Conservation (phyloP, 2,888 invertebrate species). For the Anoncus sp. region DNA sequence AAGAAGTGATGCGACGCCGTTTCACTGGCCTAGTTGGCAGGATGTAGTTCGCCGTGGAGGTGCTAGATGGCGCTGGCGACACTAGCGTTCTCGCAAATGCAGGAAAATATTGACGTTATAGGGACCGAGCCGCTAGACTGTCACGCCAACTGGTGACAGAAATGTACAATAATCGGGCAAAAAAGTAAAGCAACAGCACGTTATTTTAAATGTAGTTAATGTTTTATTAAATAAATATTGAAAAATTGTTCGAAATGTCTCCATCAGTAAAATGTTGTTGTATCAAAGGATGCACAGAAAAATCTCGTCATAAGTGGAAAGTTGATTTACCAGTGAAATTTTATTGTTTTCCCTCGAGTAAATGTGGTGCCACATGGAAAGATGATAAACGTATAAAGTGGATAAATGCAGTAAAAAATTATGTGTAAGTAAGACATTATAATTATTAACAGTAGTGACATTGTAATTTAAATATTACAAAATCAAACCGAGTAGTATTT, state of each 20-base stretch:
- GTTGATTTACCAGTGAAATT: constrained; percentile 34
- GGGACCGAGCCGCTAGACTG: background rate
- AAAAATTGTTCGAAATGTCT: background rate
- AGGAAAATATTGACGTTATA: no score
- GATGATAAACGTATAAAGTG: constrained; percentile 10
- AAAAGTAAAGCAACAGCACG: background rate
- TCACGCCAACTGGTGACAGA: background rate
- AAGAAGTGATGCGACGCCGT: no score
- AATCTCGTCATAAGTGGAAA: background rate
- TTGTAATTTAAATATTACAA: no score
- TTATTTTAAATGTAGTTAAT: background rate
- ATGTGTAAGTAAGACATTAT: constrained; percentile 28
- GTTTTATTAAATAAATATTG: background rate
- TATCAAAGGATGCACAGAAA: background rate
- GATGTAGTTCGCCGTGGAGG: no score
- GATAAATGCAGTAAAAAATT: constrained; percentile 23
- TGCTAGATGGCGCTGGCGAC: no score
- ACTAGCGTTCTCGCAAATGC: no score
- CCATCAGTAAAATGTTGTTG: background rate
- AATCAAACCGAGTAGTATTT: background rate
- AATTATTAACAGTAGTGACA: no score
- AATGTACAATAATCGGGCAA: background rate
- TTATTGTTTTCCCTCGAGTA: constrained; percentile 34
- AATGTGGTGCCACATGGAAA: background rate
- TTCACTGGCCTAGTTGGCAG: no score